Evolutionary conservation across 2,888 invertebrate species (phyloP).

Genomic region (Serrognathus titanus): DNA sequence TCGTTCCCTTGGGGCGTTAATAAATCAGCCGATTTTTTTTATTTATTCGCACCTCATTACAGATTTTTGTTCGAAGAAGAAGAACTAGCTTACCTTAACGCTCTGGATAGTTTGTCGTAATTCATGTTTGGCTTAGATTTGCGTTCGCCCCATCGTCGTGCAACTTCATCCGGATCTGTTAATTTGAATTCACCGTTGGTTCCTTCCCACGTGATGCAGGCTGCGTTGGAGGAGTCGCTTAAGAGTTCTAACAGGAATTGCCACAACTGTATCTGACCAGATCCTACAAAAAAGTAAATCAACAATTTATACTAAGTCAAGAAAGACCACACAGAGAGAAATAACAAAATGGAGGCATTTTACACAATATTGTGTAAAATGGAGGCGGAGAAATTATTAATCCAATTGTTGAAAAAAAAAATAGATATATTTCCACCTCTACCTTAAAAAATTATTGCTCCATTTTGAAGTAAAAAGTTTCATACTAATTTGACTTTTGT

Average conservation of each 20-base stretch:
- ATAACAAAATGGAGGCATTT: too few relatives aligned
- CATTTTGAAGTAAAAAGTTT: too few relatives aligned
- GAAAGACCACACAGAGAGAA: too few relatives aligned
- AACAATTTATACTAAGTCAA: background rate
- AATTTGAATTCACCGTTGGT: constrained; percentile 98
- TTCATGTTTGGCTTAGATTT: constrained; percentile 99
- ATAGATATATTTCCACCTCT: too few relatives aligned
- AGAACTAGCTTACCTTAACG: constrained; percentile 88
- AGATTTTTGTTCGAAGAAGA: too few relatives aligned
- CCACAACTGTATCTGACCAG: constrained; percentile 98
- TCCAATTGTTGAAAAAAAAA: too few relatives aligned
- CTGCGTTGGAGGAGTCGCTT: constrained; percentile 92
- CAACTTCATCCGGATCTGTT: constrained; percentile 97
- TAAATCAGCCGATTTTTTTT: too few relatives aligned
- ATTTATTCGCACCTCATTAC: too few relatives aligned
- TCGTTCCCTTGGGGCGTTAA: background rate
- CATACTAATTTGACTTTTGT: too few relatives aligned
- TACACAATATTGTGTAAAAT: too few relatives aligned
- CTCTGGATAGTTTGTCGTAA: constrained; percentile 97
- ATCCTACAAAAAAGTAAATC: constrained; percentile 58
- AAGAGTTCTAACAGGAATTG: constrained; percentile 96
- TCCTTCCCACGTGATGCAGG: constrained; percentile 98
- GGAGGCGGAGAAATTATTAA: too few relatives aligned
- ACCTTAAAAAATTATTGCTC: too few relatives aligned
- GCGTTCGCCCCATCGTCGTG: constrained; percentile 96